A percentile compares a stretch with the other conserved stretches of the same genome.
phyloP scores from a whole-genome alignment of 2,113 vertebrate genomes.

The Erythrolamprus reginae region DNA sequence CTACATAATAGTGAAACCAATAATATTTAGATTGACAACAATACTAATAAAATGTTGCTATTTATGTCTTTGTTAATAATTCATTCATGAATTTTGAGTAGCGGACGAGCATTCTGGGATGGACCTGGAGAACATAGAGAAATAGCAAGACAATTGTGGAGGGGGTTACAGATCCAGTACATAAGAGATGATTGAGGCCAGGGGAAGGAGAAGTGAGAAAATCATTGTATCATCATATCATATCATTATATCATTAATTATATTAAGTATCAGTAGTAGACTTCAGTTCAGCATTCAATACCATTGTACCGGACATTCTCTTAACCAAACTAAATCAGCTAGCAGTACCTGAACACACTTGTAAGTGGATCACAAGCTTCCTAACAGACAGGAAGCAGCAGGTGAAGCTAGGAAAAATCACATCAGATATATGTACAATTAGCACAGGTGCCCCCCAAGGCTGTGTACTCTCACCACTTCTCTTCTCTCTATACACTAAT shows the following conservation, averaged over 20 bases:
- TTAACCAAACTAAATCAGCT: no score
- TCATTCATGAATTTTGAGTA: neutral
- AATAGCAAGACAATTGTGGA: neutral
- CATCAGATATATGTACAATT: no score
- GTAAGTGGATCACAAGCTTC: no score
- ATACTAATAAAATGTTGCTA: neutral
- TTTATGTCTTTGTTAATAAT: neutral
- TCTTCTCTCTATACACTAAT: no score
- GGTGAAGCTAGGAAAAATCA: no score
- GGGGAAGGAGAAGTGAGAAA: neutral
- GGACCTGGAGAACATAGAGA: neutral
- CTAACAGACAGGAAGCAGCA: no score
- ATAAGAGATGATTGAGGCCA: neutral
- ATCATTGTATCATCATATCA: neutral
- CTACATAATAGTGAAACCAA: neutral
- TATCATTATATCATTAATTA: neutral
- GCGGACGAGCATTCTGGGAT: neutral
- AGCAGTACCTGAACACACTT: no score
- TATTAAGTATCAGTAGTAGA: neutral
- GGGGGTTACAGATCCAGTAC: neutral
- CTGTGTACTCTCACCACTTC: no score
- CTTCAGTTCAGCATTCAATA: no score
- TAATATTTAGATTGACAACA: neutral
- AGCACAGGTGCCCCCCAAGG: no score
- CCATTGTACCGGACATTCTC: no score